Conservation (phyloP, 1,140 invertebrate species). For the Gryon sp. region DNA sequence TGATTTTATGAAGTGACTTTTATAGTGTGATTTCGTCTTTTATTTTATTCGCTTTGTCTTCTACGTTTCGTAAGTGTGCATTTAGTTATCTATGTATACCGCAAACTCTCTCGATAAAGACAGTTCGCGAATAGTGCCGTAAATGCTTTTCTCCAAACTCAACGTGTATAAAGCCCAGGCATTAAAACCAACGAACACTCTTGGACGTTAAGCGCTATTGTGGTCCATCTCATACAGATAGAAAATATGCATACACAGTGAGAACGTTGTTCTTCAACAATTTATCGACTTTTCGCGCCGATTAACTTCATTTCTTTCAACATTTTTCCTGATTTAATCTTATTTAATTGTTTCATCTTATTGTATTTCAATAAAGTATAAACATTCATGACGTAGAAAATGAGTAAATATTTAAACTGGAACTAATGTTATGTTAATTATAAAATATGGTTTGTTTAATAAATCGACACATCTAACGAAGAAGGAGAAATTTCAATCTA, state of each 20-base stretch:
- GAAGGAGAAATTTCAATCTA: no score
- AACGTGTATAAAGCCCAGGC: conserved; percentile 24
- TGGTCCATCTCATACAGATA: conserved; percentile 15
- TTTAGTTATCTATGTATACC: conserved; percentile 29
- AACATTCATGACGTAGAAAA: no score
- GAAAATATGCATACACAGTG: conserved; percentile 23
- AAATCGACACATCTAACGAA: no score
- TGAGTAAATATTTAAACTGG: no score
- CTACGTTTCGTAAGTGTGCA: conserved; percentile 3
- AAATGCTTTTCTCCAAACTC: conserved; percentile 39
- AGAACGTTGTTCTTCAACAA: conserved; percentile 18
- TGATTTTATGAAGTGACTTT: conserved; percentile 13
- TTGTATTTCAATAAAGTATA: no score
- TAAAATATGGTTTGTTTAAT: no score
- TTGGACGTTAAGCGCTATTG: conserved; percentile 28
- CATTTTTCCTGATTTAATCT: not conserved
- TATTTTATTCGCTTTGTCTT: conserved; percentile 30
- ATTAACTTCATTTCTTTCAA: conserved; percentile 3
- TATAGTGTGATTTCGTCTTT: not conserved
- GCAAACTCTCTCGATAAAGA: conserved; percentile 40
- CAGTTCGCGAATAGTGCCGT: conserved; percentile 26
- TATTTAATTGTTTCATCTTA: not conserved
- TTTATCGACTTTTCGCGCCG: conserved; percentile 15
- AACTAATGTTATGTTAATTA: no score
- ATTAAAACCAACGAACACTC: conserved; percentile 49